Base-by-base conservation (phyloP, 1,140 invertebrate genomes). In the Drosophila tani region DNA sequence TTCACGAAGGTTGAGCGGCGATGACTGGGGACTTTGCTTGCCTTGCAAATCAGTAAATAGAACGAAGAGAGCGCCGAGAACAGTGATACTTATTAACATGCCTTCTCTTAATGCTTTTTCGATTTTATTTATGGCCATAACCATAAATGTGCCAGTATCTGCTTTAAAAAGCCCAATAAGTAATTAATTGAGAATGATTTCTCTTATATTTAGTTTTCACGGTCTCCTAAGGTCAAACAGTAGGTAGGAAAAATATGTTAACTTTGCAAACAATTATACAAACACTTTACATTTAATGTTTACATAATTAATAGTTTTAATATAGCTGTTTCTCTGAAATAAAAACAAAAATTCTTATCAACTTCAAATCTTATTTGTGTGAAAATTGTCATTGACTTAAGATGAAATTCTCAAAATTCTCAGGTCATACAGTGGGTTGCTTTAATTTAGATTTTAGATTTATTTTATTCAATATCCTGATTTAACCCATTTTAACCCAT, bases 161-260 rank as follows among this genome's bases (percentile, higher is more conserved):
- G 5, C 14, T 15, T 38, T 14, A 1, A 17, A n/a, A 15, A 15
- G 5, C 12, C 3, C 0, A 12, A 29, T n/a, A 14, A 21, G 57
- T 43, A n/a, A 32, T 41, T 41, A 12, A 32, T n/a, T 9, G 32
- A 19, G 11, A 17, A 19, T 11, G 45, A 45, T 1, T 41, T 24
- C 56, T 57, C 55, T 57, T 57, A 41, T n/a, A 17, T 27, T n/a
- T 14, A 6, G 17, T 55, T 35, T 62, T 29, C 56, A 63, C 40
- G 63, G 56, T 65, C 57, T 65, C 21, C 19, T 45, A 45, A 65
- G 63, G 63, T 65, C 63, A 45, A 11, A 62, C 56, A 65, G 63
- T 60, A 12, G 5, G 1, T 17, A 17, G 15, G 8, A 62, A 35
- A 60, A 45, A 15, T 45, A 24, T 29, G 40, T 11, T 12, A 35